Base-by-base conservation (phyloP, 2,113 vertebrate genomes). In the Malurus alboscapulatus region DNA sequence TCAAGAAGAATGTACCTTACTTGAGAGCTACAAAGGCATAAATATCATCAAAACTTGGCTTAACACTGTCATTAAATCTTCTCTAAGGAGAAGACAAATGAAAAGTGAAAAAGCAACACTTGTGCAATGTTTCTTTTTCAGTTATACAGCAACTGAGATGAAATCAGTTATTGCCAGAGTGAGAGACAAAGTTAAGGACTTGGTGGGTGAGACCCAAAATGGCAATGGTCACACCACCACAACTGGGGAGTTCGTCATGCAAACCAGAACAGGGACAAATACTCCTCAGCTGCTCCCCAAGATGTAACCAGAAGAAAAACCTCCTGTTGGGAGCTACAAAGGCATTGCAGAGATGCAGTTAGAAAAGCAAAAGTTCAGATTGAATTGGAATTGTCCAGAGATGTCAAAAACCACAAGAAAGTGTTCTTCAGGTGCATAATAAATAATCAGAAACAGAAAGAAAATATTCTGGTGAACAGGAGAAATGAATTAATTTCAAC, bases 221-320 rank as follows among this genome's bases (percentile, higher is more conserved):
- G 3, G 16, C 40, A 62, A 14, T 0, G 0, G 34, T 48, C 62
- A 26, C 17, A 22, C 9, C 34, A 48, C 34, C 3, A 1, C 21
- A 48, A 5, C 25, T 22, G 54, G 17, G 25, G 29, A 75, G 9
- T 54, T 26, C 53, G 24, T 68, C 48, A 54, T 47, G 19, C 0
- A 0, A 61, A 42, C 62, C 25, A 48, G 78, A 32, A 30, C 34
- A 68, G 47, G 67, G 40, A 53, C n/a, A 62, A 68, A 47, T 30
- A 53, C 26, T 55, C 25, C 14, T 82, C 34, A 68, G 48, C 17
- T 68, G 20, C 21, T 40, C 25, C 20, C 54, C 12, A 10, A 14
- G 34, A 61, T 42, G 40, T 42, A 54, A 68, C 9, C 62, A 82
- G 47, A 53, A 51, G 25, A 68, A 12, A 82, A 82, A 68, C 20